These are phyloP conservation scores for Ailuropoda melanoleuca DNA, from an alignment of 2,113 vertebrate genomes.

Conservation along the genomic window DNA sequence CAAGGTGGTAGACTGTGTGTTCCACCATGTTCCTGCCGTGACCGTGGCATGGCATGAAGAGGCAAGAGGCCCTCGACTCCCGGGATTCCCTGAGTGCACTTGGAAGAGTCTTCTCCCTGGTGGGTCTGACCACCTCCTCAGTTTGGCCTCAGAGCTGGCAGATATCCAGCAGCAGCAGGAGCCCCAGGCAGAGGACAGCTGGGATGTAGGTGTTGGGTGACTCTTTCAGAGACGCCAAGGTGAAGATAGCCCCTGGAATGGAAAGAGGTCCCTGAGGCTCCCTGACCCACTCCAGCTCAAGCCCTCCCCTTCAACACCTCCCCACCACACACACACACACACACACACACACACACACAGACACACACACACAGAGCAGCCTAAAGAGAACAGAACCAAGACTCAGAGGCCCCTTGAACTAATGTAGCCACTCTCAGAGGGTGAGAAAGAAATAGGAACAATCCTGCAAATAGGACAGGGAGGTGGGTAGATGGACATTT, in stretches of 20 bases:
- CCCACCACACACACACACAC: background rate
- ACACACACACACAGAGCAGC: too few relatives aligned
- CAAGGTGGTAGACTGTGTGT: background rate
- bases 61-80: background rate
- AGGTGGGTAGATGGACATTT: background rate
- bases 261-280: conserved; percentile 36
- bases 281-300: background rate
- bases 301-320: background rate
- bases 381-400: background rate
- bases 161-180: conserved; percentile 84
- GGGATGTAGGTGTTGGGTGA: conserved; percentile 26
- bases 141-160: conserved; percentile 46
- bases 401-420: background rate
- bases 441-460: background rate
- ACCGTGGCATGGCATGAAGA: background rate
- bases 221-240: conserved; percentile 83
- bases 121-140: conserved; percentile 62
- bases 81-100: background rate
- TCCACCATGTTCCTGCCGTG: background rate
- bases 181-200: conserved; percentile 78
- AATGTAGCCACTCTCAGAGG: background rate
- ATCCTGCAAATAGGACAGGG: background rate
- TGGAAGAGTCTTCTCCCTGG: conserved; percentile 19
- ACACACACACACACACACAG: too few relatives aligned
- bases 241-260: conserved; percentile 86